phyloP scores from a whole-genome alignment of 30 jellyfish, hydroid and myxozoan species.

The Calvadosia cruxmelitensis region DNA sequence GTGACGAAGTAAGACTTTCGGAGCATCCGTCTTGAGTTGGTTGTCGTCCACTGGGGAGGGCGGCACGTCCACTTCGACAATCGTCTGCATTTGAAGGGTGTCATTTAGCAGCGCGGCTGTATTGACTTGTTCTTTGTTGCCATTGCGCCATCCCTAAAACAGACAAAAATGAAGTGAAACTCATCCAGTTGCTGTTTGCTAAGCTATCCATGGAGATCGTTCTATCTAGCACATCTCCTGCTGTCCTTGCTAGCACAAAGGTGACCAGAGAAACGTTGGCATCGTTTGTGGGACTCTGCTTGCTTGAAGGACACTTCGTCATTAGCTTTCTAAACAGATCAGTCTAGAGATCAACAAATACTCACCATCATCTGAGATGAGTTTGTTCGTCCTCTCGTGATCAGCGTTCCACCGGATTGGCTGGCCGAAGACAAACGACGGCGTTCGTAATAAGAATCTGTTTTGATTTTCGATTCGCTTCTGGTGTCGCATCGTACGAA shows the following conservation, averaged over 20 bases:
- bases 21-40: background rate
- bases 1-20: background rate
- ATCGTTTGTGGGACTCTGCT: no score
- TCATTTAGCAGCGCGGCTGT: conserved; percentile 25
- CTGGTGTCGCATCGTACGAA: conserved; percentile 74
- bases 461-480: conserved; percentile 46
- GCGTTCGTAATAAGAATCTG: conserved; percentile 81
- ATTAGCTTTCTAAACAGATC: background rate
- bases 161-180: no score
- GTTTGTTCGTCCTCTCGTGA: conserved; percentile 63
- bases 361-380: conserved; percentile 29
- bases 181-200: no score
- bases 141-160: no score
- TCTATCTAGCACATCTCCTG: no score
- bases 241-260: no score
- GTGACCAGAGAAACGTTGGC: no score
- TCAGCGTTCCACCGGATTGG: conserved; percentile 37
- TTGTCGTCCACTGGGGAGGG: conserved; percentile 21
- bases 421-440: conserved; percentile 80
- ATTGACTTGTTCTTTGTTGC: background rate
- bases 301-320: no score
- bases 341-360: no score
- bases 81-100: conserved; percentile 53
- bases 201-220: no score
- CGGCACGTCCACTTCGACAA: conserved; percentile 42